Evolutionary conservation across 2,797 vertebrate species (phyloP), one percentile per base, ranked within the genome.

Genomic region (Bryconaethiops microstoma): DNA sequence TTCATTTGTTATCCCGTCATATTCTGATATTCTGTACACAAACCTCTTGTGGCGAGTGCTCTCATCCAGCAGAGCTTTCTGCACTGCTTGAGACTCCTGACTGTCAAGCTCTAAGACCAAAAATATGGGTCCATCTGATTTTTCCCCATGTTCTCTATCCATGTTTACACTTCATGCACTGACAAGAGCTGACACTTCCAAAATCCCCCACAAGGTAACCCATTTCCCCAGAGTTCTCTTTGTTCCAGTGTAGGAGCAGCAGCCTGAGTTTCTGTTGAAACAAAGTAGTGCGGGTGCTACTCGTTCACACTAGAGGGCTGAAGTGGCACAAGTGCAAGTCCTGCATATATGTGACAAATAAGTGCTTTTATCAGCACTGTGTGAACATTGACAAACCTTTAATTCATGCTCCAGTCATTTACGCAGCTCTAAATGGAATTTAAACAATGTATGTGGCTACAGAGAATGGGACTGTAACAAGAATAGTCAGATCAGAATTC

Each of bases 221-320:
- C 76, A 85, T 87, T 88, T 91, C 90, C 79, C 90, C 50, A 83
- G 90, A 86, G 89, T 68, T 85, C 77, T 87, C 91, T 93, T 93
- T 93, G 88, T 92, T 93, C 88, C 85, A 74, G 82, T 89, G 91
- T 90, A 74, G 86, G 88, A 91, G 83, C 82, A 76, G 85, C 87
- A 86, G 85, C 83, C 89, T 88, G 89, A 87, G 88, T 88, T 84
- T 83, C 72, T 81, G 86, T 86, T 83, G 78, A 78, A 82, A 57
- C 67, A 73, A 82, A 17, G 29, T 39, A 25, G 35, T 17, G 85
- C 86, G 82, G 35, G 81, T 71, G 70, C 45, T 45, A 21, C 65
- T 1, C 9, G 48, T 9, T 54, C 69, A 70, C 23, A 48, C 45
- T 25, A 10, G 7, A 17, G 48, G 48, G 13, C 23, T 71, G 48